These are phyloP conservation scores for Sparidentex hasta DNA, from an alignment of 2,797 vertebrate genomes.

Conservation along the genomic window DNA sequence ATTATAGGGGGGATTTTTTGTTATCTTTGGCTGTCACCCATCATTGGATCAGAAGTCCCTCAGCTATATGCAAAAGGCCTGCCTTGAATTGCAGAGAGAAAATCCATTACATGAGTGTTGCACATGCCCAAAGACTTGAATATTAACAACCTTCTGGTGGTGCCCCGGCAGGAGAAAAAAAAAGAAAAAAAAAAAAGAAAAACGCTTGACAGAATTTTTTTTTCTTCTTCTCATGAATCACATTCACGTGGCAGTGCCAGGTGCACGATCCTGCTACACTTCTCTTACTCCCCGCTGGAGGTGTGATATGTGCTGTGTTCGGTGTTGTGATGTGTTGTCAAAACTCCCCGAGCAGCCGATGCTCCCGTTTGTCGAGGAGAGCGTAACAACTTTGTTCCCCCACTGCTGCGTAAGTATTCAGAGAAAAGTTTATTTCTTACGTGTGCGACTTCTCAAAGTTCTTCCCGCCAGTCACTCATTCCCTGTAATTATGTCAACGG, in stretches of 20 bases:
- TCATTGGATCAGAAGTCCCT: constrained; percentile 77
- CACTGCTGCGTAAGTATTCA: constrained; percentile 33
- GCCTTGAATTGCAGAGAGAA: constrained; percentile 54
- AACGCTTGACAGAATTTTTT: constrained; percentile 54
- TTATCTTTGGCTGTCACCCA: constrained; percentile 81
- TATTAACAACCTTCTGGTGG: constrained; percentile 78
- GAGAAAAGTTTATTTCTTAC: constrained; percentile 20
- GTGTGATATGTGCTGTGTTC: constrained; percentile 63
- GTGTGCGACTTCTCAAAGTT: constrained; percentile 15
- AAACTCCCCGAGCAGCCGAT: constrained; percentile 51
- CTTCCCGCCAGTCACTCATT: neutral
- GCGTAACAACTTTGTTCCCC: constrained; percentile 32
- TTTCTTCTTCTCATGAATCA: constrained; percentile 51
- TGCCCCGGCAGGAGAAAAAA: constrained; percentile 59
- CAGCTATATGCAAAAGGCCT: constrained; percentile 62
- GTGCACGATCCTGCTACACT: constrained; percentile 72
- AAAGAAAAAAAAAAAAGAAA: constrained; percentile 60
- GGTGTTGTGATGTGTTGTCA: constrained; percentile 62
- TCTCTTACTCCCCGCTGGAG: constrained; percentile 55
- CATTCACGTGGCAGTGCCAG: constrained; percentile 77
- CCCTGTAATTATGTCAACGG: neutral
- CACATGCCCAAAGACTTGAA: constrained; percentile 72
- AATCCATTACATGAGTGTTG: constrained; percentile 70
- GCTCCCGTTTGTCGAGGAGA: constrained; percentile 38
- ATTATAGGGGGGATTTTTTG: constrained; percentile 74